Conservation (phyloP, 2,797 vertebrate genomes). For the Phrynocephalus forsythii region DNA sequence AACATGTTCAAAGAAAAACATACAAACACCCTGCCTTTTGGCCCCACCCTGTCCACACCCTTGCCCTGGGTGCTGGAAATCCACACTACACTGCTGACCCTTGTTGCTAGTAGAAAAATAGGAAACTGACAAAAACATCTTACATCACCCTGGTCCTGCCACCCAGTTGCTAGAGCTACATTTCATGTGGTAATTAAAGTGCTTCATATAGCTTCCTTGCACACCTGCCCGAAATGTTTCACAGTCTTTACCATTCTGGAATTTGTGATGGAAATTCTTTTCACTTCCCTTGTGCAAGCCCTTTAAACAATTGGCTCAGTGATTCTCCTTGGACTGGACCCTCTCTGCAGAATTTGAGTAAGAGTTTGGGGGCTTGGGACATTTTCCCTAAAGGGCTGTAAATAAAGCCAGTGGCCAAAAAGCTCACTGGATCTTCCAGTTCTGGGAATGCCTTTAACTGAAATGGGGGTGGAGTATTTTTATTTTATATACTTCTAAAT, state of each 20-base stretch:
- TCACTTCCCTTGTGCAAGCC: neutral
- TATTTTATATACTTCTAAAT: neutral
- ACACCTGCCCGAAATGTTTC: too few species aligned
- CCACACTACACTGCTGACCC: too few species aligned
- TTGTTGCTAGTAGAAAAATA: too few species aligned
- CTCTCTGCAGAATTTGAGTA: neutral
- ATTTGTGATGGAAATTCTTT: neutral
- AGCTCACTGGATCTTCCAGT: neutral
- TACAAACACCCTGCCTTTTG: neutral
- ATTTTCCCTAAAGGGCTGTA: neutral
- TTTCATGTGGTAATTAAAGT: too few species aligned
- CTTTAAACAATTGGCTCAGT: neutral
- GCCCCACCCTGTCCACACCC: too few species aligned
- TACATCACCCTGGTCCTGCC: too few species aligned
- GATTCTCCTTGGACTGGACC: neutral
- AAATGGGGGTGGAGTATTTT: neutral
- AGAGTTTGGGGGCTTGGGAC: neutral
- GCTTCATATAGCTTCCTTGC: too few species aligned
- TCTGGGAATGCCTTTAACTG: neutral
- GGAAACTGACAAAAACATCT: too few species aligned
- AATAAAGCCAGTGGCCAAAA: neutral
- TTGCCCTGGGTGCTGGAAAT: too few species aligned
- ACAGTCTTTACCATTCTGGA: constrained; percentile 3
- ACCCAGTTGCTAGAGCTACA: too few species aligned
- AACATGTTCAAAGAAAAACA: neutral